A percentile compares a stretch with the other conserved stretches of the same genome.
phyloP scores from a whole-genome alignment of 2,888 invertebrate genomes.

The Gastrophysa polygoni region DNA sequence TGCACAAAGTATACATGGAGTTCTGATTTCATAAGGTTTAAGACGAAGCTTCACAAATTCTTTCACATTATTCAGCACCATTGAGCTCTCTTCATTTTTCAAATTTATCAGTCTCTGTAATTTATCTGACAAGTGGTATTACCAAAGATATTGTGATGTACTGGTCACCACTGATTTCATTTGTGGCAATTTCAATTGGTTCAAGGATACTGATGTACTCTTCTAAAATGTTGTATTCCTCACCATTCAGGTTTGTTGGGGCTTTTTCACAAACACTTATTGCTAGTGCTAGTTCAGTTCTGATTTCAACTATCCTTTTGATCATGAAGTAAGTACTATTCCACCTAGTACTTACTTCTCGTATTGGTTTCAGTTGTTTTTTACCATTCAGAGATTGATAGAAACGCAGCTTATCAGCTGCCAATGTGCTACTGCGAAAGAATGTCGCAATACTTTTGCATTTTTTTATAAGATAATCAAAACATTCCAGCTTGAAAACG shows the following conservation, averaged over 20 bases:
- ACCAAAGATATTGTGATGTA: neutral
- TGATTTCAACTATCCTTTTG: neutral
- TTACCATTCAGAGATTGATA: neutral
- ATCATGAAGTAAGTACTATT: neutral
- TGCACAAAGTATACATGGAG: slow-evolving; percentile 9
- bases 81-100: too few relatives aligned
- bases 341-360: slow-evolving; percentile 1
- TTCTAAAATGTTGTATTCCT: neutral
- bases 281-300: neutral
- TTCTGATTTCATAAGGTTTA: too few relatives aligned
- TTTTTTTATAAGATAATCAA: neutral
- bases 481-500: neutral
- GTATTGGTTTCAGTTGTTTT: neutral
- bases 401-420: neutral
- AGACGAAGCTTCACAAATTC: too few relatives aligned
- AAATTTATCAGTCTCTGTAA: too few relatives aligned
- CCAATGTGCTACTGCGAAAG: neutral
- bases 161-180: neutral
- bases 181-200: neutral
- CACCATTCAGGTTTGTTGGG: neutral
- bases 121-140: too few relatives aligned
- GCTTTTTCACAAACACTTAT: neutral
- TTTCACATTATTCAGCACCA: too few relatives aligned
- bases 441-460: neutral
- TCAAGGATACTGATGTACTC: neutral